Evolutionary conservation across 2,888 invertebrate species (phyloP), one percentile per base, ranked within the genome.

Genomic region (Epicampocera succincta): DNA sequence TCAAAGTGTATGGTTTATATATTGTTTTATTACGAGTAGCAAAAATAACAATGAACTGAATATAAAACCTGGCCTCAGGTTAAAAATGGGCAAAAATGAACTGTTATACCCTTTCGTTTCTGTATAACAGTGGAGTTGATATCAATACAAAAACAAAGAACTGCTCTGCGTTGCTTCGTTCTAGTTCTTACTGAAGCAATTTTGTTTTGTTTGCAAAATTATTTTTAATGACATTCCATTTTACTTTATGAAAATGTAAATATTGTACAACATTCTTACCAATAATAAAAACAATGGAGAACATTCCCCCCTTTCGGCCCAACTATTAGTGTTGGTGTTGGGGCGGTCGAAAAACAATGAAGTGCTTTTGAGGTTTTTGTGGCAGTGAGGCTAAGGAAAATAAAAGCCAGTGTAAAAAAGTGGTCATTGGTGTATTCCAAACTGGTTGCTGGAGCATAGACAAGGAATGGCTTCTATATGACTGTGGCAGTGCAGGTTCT

Each of bases 181-280:
- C 1, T 19, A 38, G 25, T 38, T 21, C 52, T n/a, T 19, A n/a
- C 17, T 40, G 5, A 42, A 60, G 44, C 33, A 76, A 69, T 54
- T n/a, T 40, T 58, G 60, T 68, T 75, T 68, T 58, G 66, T 50
- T 66, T 44, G 42, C 29, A 68, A 69, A 76, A 61, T 65, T 56
- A 8, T 65, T 48, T 74, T 42, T 52, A 44, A 54, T 73, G 54
- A 2, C 42, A 63, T 75, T 52, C 40, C 33, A 66, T 60, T 78
- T 78, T 46, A 66, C 72, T 72, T 66, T 72, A 78, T 75, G 60
- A 82, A 78, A 82, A 82, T 82, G 74, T 71, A 82, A 82, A 74
- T 82, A 52, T 78, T 60, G 46, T 60, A 66, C 65, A 60, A 72
- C 42, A 66, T 21, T 11, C 33, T 72, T 52, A n/a, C 38, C n/a